Conservation (phyloP, 1,140 invertebrate species). For the Anastrepha ludens region DNA sequence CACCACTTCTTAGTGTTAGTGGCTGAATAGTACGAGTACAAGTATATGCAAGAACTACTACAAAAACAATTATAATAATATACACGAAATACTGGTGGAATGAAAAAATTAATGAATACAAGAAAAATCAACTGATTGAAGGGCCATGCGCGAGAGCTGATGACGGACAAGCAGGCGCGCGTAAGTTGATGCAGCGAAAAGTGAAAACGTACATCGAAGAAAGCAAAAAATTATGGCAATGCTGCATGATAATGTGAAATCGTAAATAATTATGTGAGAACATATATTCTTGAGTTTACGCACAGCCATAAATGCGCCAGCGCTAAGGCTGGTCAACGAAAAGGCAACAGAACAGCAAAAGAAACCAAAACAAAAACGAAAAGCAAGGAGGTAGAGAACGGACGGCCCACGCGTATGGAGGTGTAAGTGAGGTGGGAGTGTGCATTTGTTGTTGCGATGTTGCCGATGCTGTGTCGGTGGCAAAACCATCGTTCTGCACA, state of each 20-base stretch:
- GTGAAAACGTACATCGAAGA: constrained; percentile 25
- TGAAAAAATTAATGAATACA: constrained; percentile 2
- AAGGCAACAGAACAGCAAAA: background rate
- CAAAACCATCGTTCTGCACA: background rate
- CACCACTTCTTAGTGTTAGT: background rate
- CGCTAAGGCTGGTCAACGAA: background rate
- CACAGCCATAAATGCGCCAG: constrained; percentile 3
- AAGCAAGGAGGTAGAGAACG: background rate
- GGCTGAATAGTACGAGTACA: background rate
- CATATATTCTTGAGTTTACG: constrained; percentile 62
- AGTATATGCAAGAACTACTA: background rate
- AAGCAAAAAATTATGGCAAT: constrained; percentile 45
- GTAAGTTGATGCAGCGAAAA: constrained; percentile 48
- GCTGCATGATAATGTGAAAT: constrained; percentile 60
- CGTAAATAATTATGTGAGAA: constrained; percentile 74
- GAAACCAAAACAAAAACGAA: background rate
- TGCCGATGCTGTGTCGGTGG: background rate
- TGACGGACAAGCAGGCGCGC: constrained; percentile 4
- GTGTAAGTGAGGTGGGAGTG: background rate
- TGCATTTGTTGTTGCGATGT: background rate
- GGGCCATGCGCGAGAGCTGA: constrained; percentile 26
- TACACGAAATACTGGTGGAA: background rate
- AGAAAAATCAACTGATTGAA: constrained; percentile 50
- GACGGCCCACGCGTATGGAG: constrained; percentile 10
- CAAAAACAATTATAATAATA: background rate